Evolutionary conservation across 2,888 invertebrate species (phyloP).

Genomic region (Aproaerema taeniolella): DNA sequence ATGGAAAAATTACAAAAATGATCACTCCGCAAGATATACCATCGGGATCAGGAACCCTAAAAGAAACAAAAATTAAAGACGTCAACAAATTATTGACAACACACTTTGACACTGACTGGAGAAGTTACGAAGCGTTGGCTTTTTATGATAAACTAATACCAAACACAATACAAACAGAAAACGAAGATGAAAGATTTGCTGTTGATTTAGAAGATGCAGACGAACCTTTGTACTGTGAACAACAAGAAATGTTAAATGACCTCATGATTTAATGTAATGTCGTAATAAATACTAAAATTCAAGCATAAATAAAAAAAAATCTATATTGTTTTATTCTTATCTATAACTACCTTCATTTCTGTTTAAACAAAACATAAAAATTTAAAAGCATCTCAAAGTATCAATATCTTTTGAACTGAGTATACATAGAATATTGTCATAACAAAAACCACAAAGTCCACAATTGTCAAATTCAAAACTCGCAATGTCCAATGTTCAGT

Average conservation of each 20-base stretch:
- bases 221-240: not conserved
- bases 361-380: not conserved
- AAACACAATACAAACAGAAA: not conserved
- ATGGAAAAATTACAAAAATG: constrained; percentile 2
- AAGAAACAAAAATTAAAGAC: not conserved
- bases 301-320: too few relatives aligned
- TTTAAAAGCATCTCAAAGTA: not conserved
- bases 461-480: not conserved
- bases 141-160: not conserved
- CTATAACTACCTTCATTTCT: not conserved
- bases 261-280: not conserved
- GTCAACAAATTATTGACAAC: constrained; percentile 1
- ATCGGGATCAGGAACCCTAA: not conserved
- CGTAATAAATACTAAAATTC: not conserved
- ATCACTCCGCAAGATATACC: not conserved
- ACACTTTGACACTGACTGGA: constrained; percentile 5
- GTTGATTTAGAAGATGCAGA: not conserved
- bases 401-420: not conserved
- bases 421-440: not conserved
- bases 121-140: not conserved
- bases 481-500: not conserved
- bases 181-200: not conserved
- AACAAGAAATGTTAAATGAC: not conserved
- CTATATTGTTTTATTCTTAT: not conserved
- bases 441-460: not conserved